Evolutionary conservation across 2,113 vertebrate species (phyloP), one percentile per base, ranked within the genome.

Genomic region (Nesogale talazaci): DNA sequence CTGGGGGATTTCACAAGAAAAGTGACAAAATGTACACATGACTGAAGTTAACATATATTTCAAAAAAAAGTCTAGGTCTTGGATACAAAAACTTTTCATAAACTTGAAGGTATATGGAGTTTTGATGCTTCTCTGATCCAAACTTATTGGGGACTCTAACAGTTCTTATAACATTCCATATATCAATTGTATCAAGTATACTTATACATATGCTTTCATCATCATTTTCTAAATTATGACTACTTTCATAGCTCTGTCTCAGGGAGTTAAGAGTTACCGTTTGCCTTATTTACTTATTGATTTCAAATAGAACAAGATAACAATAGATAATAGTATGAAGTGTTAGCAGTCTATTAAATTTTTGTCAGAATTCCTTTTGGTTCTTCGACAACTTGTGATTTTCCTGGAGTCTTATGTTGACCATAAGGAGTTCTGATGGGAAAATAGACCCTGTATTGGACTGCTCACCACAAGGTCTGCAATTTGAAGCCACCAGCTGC

Each of bases 11-110:
- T 95, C 56, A 67, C 67, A 42, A 93, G 38, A 84, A 34, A 94
- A 95, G 80, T 92, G 83, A 88, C 85, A 92, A 91, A 91, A 93
- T 34, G 25, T 38, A 67, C 89, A 83, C 72, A 78, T 86, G 83
- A 20, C 77, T 93, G 36, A 23, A 92, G 67, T 91, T 92, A 89
- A 89, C 40, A 80, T 86, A 76, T 57, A 40, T 20, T 69, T 74
- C 57, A 69, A 82, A 80, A 67, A 85, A 84, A 59, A 83, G 59
- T 52, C 0, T 87, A 83, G 38, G 11, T 78, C 56, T 22, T 90
- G 72, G 91, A 85, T 72, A 79, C 56, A 86, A 86, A 34, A 14
- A 22, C 63, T 36, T 90, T 42, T 69, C 38, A 80, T 83, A 90
- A 81, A 19, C 22, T 69, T 16, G 23, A 40, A 88, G n/a, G 25